Percentiles rank a stretch among this genome's conserved stretches.
Evolutionary conservation across 2,797 vertebrate genomes (phyloP).

Genomic region (Alcedo atthis): DNA sequence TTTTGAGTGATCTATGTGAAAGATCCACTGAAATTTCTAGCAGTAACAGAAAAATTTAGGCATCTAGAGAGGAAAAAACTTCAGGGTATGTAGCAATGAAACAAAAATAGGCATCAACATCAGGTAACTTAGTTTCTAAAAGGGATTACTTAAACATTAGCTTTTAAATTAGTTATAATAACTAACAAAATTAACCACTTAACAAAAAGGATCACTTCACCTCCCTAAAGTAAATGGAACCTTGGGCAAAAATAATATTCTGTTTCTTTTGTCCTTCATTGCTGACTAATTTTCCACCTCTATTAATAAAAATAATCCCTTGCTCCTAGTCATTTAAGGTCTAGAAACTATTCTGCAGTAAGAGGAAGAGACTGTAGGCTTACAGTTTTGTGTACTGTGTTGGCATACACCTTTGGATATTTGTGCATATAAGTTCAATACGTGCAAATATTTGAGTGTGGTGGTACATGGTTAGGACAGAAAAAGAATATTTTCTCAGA

Average conservation of each 20-base stretch:
- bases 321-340: neutral
- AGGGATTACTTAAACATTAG: neutral
- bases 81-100: neutral
- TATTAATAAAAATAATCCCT: neutral
- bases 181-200: neutral
- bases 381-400: neutral
- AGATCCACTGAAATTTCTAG: neutral
- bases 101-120: neutral
- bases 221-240: neutral
- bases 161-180: neutral
- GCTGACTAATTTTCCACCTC: neutral
- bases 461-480: neutral
- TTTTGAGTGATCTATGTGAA: neutral
- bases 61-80: neutral
- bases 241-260: neutral
- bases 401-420: neutral
- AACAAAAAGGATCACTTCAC: neutral
- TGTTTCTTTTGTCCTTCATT: neutral
- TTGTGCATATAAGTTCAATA: neutral
- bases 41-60: neutral
- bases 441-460: neutral
- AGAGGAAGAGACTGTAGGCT: neutral
- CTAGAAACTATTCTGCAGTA: neutral
- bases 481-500: neutral
- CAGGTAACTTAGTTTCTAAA: neutral